These are phyloP conservation scores for Sylvicola fuscatus DNA, from an alignment of 2,888 invertebrate genomes.

Conservation along the genomic window DNA sequence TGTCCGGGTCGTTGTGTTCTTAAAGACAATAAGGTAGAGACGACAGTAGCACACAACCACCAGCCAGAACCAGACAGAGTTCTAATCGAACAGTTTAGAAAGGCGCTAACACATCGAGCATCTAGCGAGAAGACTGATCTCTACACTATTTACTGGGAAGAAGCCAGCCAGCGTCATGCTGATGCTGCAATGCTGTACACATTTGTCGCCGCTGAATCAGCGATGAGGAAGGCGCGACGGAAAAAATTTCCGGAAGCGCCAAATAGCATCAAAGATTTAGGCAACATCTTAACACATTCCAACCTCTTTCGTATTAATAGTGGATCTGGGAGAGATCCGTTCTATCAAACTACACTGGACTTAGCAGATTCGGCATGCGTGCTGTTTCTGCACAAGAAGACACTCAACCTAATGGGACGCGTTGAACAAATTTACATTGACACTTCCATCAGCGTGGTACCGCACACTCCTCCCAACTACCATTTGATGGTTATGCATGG, in stretches of 20 bases:
- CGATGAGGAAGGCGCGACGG: slow-evolving; percentile 14
- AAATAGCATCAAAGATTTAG: slow-evolving; percentile 10
- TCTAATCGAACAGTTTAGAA: slow-evolving; percentile 13
- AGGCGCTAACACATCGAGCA: slow-evolving; percentile 12
- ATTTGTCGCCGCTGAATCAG: slow-evolving; percentile 12
- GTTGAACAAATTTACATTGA: slow-evolving; percentile 13
- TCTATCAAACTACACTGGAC: slow-evolving; percentile 12
- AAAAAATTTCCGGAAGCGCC: slow-evolving; percentile 12
- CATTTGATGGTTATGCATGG: slow-evolving; percentile 12
- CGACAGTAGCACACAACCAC: slow-evolving; percentile 12
- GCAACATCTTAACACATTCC: slow-evolving; percentile 9
- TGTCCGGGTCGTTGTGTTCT: slow-evolving; percentile 12
- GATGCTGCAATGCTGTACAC: slow-evolving; percentile 13
- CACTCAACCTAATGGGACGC: slow-evolving; percentile 10
- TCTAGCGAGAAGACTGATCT: slow-evolving; percentile 11
- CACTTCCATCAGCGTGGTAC: slow-evolving; percentile 9
- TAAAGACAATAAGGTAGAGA: slow-evolving; percentile 11
- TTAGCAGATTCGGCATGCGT: slow-evolving; percentile 9
- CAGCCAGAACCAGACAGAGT: slow-evolving; percentile 11
- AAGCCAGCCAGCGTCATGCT: slow-evolving; percentile 12
- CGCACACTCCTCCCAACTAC: slow-evolving; percentile 10
- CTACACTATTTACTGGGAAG: slow-evolving; percentile 13
- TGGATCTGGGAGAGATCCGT: slow-evolving; percentile 10
- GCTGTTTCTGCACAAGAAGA: slow-evolving; percentile 13
- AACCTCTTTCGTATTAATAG: slow-evolving; percentile 12